Evolutionary conservation across 2,113 vertebrate genomes (phyloP), one percentile per base, ranked within the genome.

Genomic region (Baryphthengus martii): DNA sequence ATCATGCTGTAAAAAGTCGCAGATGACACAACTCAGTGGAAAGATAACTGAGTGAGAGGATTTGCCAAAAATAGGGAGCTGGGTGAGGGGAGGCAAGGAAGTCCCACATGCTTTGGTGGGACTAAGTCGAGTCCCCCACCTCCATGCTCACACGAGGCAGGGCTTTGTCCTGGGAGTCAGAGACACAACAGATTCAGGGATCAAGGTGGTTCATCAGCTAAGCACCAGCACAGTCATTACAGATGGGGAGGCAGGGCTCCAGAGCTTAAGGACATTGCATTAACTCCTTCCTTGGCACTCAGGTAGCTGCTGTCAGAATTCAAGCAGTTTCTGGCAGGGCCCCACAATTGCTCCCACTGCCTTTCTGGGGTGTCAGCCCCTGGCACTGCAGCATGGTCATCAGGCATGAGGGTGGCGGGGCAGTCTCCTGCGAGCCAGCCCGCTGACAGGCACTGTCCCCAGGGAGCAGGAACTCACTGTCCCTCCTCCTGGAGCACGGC

Each of bases 21-120:
- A 49, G 59, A 52, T 49, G 67, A 47, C 28, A 40, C 10, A 35
- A 17, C 3, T 4, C 0, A 0, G 44, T 1, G 0, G 6, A 24
- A 52, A 0, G 1, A 21, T 25, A 26, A 13, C 10, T 3, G 31
- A 59, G 56, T 28, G 74, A 45, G 25, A 40, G 73, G 45, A n/a
- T 25, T 58, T 33, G 12, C 37, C 0, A 0, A n/a, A 62, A 47
- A 31, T 44, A 21, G 17, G 53, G 42, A 18, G 7, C 5, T 28
- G 53, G 61, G 3, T 1, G 10, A 18, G 14, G 13, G 17, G 56
- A 78, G 19, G 12, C 19, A 31, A 18, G 20, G 40, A 42, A 42
- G 71, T 5, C 47, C 58, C 35, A 2, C 5, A 6, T 45, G 39
- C 25, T 26, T 18, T 5, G 10, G 13, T 5, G 37, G 33, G 23